These are phyloP conservation scores for Halichondria panicea DNA, from an alignment of 37 sponge, comb jelly and placozoan species.

Conservation along the genomic window DNA sequence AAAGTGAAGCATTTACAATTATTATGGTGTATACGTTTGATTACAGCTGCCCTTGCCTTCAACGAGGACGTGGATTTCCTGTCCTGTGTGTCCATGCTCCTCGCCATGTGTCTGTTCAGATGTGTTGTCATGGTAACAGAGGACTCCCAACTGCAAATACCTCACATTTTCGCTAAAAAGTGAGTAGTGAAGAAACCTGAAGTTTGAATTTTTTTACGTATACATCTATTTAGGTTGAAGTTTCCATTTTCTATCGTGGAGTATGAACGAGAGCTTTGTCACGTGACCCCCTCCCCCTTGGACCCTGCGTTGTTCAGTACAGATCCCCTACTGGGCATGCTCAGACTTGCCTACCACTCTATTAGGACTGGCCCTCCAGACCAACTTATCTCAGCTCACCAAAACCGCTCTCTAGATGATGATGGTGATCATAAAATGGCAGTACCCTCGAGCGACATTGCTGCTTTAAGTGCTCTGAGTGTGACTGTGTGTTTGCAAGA, in stretches of 20 bases:
- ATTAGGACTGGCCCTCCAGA: background rate
- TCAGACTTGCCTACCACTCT: constrained; percentile 53
- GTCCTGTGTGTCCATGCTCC: constrained; percentile 21
- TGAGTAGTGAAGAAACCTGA: too few species aligned
- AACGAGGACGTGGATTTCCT: constrained; percentile 6
- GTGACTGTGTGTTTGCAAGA: background rate
- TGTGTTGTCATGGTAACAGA: too few species aligned
- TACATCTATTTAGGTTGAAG: constrained; percentile 34
- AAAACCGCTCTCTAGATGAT: background rate
- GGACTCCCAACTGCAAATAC: too few species aligned
- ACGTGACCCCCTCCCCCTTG: constrained; percentile 32
- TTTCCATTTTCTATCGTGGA: constrained; percentile 61
- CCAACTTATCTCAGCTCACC: background rate
- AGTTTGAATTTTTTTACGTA: background rate
- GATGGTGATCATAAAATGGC: background rate
- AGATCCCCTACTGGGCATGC: constrained; percentile 50
- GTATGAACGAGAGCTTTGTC: constrained; percentile 6
- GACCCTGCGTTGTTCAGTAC: constrained; percentile 19
- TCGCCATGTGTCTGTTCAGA: constrained; percentile 36
- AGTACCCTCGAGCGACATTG: background rate
- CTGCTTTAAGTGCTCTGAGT: background rate
- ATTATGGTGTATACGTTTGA: background rate
- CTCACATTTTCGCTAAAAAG: too few species aligned
- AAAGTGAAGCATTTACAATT: too few species aligned
- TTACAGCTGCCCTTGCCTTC: background rate